These are phyloP conservation scores for Heterocephalus glaber DNA, from an alignment of 2,113 vertebrate species.

Conservation along the genomic window DNA sequence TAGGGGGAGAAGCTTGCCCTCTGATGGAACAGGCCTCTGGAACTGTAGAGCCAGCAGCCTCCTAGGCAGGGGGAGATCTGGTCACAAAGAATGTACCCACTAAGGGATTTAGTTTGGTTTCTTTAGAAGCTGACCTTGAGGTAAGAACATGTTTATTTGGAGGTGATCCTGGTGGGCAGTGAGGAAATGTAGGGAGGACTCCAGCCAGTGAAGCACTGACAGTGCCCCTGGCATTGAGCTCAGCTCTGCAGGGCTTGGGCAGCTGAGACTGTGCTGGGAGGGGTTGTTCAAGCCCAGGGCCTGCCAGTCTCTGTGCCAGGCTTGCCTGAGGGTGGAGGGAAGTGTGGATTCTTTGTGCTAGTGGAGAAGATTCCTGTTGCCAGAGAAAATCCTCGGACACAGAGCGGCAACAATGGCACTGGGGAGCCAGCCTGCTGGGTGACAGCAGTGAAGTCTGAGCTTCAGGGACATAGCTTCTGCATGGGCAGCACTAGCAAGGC, in stretches of 20 bases:
- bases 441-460: background rate
- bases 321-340: background rate
- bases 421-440: background rate
- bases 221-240: background rate
- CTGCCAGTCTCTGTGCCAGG: background rate
- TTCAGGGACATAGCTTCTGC: too few species aligned
- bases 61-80: background rate
- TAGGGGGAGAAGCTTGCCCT: background rate
- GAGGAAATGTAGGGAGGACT: background rate
- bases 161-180: background rate
- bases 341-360: background rate
- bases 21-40: background rate
- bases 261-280: background rate
- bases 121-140: background rate
- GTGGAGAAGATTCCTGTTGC: background rate
- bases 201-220: background rate
- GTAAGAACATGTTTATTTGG: background rate
- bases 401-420: background rate
- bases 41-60: background rate
- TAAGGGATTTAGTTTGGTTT: background rate
- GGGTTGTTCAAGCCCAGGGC: background rate
- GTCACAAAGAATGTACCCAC: background rate
- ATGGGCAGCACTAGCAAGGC: background rate
- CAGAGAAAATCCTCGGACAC: background rate
- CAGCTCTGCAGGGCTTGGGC: background rate